These are phyloP conservation scores for Sebastes cheni DNA, from an alignment of 2,797 vertebrate genomes.

Conservation along the genomic window DNA sequence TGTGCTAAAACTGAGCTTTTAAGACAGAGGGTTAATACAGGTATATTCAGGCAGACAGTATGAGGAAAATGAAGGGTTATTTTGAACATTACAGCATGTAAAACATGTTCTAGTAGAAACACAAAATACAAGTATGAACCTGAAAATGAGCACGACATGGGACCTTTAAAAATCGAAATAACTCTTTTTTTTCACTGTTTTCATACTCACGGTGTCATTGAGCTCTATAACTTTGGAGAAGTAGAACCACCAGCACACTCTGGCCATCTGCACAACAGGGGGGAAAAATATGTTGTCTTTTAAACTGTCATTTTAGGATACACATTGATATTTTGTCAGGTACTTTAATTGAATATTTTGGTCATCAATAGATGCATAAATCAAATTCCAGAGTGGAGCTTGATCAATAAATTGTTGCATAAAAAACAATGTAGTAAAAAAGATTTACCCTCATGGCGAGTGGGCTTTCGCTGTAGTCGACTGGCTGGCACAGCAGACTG, in stretches of 20 bases:
- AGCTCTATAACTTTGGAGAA: slow-evolving; percentile 84
- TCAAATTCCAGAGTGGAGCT: not conserved
- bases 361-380: not conserved
- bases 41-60: no score
- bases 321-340: not conserved
- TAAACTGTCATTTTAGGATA: not conserved
- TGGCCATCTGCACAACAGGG: slow-evolving; percentile 84
- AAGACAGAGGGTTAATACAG: no score
- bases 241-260: slow-evolving; percentile 84
- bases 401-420: not conserved
- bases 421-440: not conserved
- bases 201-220: slow-evolving; percentile 73
- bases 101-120: no score
- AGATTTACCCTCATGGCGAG: slow-evolving; percentile 72
- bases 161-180: not conserved
- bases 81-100: no score
- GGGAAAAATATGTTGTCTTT: not conserved
- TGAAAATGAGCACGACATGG: no score
- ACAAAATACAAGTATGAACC: no score
- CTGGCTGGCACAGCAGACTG: slow-evolving; percentile 82
- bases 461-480: slow-evolving; percentile 74
- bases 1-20: no score
- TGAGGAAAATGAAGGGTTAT: no score
- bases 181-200: not conserved
- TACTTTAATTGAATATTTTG: not conserved